Evolutionary conservation across 2,797 vertebrate genomes (phyloP).

Genomic region (Morus bassanus): DNA sequence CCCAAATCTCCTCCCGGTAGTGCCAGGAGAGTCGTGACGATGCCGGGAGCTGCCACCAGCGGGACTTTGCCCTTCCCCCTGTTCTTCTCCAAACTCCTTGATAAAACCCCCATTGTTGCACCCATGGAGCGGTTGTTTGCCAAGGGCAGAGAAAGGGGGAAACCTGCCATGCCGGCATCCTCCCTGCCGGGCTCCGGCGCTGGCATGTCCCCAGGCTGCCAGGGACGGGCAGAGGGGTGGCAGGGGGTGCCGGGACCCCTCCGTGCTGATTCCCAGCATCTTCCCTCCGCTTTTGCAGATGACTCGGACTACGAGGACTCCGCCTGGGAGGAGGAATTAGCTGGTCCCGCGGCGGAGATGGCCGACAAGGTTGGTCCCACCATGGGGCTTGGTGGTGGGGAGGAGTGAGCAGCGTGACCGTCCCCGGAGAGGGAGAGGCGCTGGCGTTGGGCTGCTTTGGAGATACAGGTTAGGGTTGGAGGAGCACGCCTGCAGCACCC

Average conservation of each 20-base stretch:
- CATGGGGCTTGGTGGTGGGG: background rate
- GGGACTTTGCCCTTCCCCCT: background rate
- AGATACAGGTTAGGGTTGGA: background rate
- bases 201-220: background rate
- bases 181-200: background rate
- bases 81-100: background rate
- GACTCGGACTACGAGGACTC: constrained; percentile 47
- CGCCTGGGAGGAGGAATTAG: background rate
- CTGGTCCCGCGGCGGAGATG: background rate
- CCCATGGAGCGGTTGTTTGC: background rate
- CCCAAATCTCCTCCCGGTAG: no score
- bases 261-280: background rate
- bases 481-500: background rate
- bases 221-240: background rate
- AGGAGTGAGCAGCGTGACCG: background rate
- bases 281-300: constrained; percentile 4
- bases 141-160: background rate
- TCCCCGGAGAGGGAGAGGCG: background rate
- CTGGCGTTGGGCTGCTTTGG: background rate
- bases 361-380: background rate
- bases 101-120: background rate
- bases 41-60: background rate
- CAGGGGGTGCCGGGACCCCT: background rate
- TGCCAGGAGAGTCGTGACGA: accelerated
- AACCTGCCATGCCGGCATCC: background rate